phyloP scores from a whole-genome alignment of 2,797 vertebrate species.

The Trematomus bernacchii region DNA sequence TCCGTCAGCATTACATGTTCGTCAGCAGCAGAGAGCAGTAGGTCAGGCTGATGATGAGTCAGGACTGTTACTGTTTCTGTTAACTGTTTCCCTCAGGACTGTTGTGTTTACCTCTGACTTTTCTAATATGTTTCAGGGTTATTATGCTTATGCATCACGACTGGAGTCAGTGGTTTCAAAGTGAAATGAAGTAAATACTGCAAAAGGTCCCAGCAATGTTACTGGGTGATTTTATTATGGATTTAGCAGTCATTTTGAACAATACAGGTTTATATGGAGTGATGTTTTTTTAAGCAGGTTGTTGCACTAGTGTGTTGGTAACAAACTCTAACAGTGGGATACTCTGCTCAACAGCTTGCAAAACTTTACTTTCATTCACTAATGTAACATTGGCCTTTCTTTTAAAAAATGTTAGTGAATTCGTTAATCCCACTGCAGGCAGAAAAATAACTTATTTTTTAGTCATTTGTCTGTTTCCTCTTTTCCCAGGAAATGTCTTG shows the following conservation, averaged over 20 bases:
- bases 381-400: constrained; percentile 8
- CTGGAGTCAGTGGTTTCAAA: neutral
- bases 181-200: neutral
- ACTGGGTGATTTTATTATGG: neutral
- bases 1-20: constrained; percentile 17
- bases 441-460: neutral
- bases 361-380: constrained; percentile 1
- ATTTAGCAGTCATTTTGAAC: too few relatives aligned
- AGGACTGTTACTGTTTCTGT: constrained; percentile 3
- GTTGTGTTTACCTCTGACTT: neutral
- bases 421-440: constrained; percentile 4
- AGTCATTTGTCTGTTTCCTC: neutral
- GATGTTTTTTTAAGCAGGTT: too few relatives aligned
- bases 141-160: neutral
- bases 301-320: too few relatives aligned
- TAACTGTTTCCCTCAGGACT: neutral
- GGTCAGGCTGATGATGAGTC: constrained; percentile 34
- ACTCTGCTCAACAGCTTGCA: constrained; percentile 8
- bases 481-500: neutral
- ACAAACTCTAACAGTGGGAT: neutral
- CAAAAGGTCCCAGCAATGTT: neutral
- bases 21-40: constrained; percentile 31
- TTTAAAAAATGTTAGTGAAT: constrained; percentile 4
- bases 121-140: neutral
- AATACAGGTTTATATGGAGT: too few relatives aligned